phyloP scores from a whole-genome alignment of 2,888 invertebrate species.

The Dryobota labecula region DNA sequence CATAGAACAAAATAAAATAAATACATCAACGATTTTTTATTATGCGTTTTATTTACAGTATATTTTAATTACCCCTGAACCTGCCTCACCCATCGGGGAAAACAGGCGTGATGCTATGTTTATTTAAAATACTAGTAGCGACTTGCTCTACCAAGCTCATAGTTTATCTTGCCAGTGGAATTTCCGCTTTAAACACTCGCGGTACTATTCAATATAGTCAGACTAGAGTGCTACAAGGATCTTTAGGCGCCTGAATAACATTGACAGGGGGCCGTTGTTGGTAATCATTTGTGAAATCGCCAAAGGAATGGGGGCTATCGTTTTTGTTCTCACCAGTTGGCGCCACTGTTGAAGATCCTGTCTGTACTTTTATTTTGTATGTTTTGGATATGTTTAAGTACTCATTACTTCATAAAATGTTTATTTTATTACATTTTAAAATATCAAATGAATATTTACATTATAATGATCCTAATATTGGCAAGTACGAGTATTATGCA shows the following conservation, averaged over 20 bases:
- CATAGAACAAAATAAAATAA: conserved; percentile 29
- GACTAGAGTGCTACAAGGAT: not conserved
- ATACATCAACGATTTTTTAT: conserved; percentile 13
- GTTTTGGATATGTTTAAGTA: too few relatives aligned
- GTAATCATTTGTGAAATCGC: not conserved
- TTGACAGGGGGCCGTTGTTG: not conserved
- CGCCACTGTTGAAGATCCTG: too few relatives aligned
- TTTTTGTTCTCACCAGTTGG: too few relatives aligned
- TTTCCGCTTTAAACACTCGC: not conserved
- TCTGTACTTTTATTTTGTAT: too few relatives aligned
- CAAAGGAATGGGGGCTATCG: too few relatives aligned
- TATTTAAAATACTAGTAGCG: too few relatives aligned
- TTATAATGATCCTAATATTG: too few relatives aligned
- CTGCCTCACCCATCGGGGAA: not conserved
- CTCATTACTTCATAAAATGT: too few relatives aligned
- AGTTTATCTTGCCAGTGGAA: not conserved
- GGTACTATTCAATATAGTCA: not conserved
- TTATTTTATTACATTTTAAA: too few relatives aligned
- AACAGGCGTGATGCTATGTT: too few relatives aligned
- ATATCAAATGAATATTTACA: too few relatives aligned
- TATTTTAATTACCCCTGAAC: not conserved
- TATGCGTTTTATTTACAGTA: conserved; percentile 42
- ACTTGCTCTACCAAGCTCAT: not conserved
- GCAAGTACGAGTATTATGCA: too few relatives aligned
- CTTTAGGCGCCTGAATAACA: not conserved